Conservation (phyloP, 1,140 invertebrate genomes). For the Drosophila tsacasi region DNA sequence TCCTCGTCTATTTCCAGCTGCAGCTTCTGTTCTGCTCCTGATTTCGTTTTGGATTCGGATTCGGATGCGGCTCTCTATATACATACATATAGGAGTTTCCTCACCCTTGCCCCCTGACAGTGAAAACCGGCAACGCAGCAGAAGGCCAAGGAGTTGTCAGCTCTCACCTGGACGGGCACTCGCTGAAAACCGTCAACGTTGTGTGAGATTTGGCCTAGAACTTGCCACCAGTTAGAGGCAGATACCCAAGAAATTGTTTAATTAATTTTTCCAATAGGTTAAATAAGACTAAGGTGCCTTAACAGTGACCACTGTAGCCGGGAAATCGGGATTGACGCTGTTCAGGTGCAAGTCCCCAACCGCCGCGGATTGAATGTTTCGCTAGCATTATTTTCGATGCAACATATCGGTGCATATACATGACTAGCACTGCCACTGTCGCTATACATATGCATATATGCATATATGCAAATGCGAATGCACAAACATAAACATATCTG, state of each 20-base stretch:
- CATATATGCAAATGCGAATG: slow-evolving; percentile 5
- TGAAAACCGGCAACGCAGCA: slow-evolving; percentile 35
- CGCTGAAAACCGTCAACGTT: not conserved
- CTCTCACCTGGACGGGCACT: not conserved
- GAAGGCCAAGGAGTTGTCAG: not conserved
- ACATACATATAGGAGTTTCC: no score
- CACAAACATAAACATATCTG: slow-evolving; percentile 18
- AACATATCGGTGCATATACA: not conserved
- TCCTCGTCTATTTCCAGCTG: slow-evolving; percentile 32
- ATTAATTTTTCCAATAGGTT: not conserved
- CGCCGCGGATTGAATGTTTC: slow-evolving; percentile 20
- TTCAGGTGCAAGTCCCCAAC: slow-evolving; percentile 43
- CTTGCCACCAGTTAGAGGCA: no score
- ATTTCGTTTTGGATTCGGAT: slow-evolving; percentile 3
- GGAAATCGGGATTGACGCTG: slow-evolving; percentile 5
- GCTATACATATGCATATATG: no score
- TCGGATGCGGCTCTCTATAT: not conserved
- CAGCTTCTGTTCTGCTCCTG: not conserved
- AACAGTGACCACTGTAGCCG: not conserved
- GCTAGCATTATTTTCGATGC: slow-evolving; percentile 30
- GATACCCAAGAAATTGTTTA: not conserved
- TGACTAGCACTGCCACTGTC: not conserved
- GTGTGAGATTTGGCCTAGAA: not conserved
- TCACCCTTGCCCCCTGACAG: not conserved
- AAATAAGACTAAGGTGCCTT: not conserved